Evolutionary conservation across 2,888 invertebrate genomes (phyloP).

Genomic region (Tineola bisselliella): DNA sequence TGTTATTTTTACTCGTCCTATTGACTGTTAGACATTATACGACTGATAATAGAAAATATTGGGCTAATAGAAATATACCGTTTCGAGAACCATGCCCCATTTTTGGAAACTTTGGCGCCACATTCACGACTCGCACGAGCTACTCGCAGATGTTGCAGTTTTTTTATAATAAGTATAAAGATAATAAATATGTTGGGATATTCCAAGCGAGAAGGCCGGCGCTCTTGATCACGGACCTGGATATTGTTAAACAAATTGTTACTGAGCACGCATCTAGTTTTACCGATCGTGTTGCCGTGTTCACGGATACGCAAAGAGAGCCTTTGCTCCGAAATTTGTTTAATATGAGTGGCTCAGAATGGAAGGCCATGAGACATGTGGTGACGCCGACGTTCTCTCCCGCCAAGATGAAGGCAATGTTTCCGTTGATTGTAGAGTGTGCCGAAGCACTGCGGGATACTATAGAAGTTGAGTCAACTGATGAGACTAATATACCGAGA

Average conservation of each 20-base stretch:
- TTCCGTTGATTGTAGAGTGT: slow-evolving; percentile 51
- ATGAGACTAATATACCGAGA: slow-evolving; percentile 36
- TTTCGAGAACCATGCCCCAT: slow-evolving; percentile 58
- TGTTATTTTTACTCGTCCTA: slow-evolving; percentile 32
- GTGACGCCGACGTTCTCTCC: slow-evolving; percentile 59
- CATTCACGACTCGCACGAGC: slow-evolving; percentile 46
- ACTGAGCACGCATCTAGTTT: slow-evolving; percentile 47
- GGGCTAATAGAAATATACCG: slow-evolving; percentile 46
- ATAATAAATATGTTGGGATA: slow-evolving; percentile 49
- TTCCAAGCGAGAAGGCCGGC: slow-evolving; percentile 59
- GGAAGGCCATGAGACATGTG: slow-evolving; percentile 57
- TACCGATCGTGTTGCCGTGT: slow-evolving; percentile 48
- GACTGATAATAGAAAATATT: slow-evolving; percentile 52
- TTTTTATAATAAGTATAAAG: slow-evolving; percentile 43
- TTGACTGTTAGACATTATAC: slow-evolving; percentile 46
- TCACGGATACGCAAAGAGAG: slow-evolving; percentile 53
- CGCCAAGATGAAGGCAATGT: slow-evolving; percentile 63
- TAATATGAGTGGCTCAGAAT: slow-evolving; percentile 57
- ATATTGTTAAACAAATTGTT: slow-evolving; percentile 45
- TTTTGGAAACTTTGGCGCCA: slow-evolving; percentile 60
- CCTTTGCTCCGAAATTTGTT: slow-evolving; percentile 53
- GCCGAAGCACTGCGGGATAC: slow-evolving; percentile 37
- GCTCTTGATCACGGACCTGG: slow-evolving; percentile 48
- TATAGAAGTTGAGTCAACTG: slow-evolving; percentile 29
- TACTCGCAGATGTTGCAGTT: slow-evolving; percentile 47